A percentile compares a stretch with the other conserved stretches of the same genome.
These are phyloP conservation scores for Epinephelus fuscoguttatus DNA, from an alignment of 2,113 vertebrate species.

Conservation along the genomic window DNA sequence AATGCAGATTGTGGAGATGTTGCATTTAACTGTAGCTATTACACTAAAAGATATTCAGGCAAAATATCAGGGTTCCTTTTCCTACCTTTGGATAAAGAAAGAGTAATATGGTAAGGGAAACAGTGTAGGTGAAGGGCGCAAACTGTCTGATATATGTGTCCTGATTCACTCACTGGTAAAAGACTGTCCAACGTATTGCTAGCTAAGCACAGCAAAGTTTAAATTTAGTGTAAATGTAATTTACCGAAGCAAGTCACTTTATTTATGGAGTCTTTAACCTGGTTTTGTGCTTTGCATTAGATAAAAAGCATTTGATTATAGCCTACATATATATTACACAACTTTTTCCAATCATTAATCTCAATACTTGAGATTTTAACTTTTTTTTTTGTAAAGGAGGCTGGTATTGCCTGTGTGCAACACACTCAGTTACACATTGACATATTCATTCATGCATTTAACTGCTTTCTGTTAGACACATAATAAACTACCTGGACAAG, in stretches of 20 bases:
- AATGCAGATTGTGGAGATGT: background rate
- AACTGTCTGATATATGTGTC: background rate
- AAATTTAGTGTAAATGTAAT: background rate
- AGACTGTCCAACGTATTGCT: background rate
- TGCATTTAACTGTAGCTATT: background rate
- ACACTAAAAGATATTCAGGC: background rate
- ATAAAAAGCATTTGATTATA: background rate
- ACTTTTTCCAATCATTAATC: background rate
- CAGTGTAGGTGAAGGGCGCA: background rate
- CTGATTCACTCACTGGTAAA: background rate
- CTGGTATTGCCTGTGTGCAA: background rate
- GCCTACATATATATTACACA: too few species aligned
- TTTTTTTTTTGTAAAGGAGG: background rate
- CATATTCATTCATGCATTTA: background rate
- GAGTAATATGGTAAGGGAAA: background rate
- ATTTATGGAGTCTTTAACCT: background rate
- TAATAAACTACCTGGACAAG: background rate
- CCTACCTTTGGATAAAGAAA: background rate
- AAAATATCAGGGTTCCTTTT: background rate
- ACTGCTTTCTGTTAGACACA: background rate
- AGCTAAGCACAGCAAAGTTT: background rate
- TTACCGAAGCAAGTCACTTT: background rate
- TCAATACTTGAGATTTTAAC: too few species aligned
- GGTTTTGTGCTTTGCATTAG: background rate
- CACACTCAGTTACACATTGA: background rate